Evolutionary conservation across 2,113 vertebrate genomes (phyloP), one percentile per base, ranked within the genome.

Genomic region (Nestor notabilis): DNA sequence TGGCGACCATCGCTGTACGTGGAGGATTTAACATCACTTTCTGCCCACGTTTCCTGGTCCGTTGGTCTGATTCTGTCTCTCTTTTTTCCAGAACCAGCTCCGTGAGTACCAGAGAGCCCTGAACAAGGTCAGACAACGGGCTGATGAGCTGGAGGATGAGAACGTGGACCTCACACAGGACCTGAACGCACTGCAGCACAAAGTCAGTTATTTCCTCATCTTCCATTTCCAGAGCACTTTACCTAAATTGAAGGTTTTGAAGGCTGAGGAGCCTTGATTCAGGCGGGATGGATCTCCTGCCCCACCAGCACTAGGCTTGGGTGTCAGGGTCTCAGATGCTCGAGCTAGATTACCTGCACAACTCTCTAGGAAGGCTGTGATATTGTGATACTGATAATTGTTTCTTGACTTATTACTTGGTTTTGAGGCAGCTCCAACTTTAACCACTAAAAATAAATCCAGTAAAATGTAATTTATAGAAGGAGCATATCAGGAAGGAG

Each of bases 81-180:
- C 50, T 33, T 33, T 16, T 35, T 8, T 25, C 3, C 93, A 98
- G 98, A 97, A 91, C 94, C 97, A 98, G 43, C 97, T 99, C 14
- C 97, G 88, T 84, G 98, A 98, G 91, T 98, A 98, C 69, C 97
- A 93, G 65, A 97, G 91, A 18, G 98, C 97, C 8, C 44, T 98
- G 95, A 97, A 95, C 10, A 95, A 95, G 28, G 93, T 97, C 47
- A 93, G 95, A 27, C 97, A 80, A 74, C 97, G 95, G 47, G 95
- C 98, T 24, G 97, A 98, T 2, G 91, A 98, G 56, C 95, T 99
- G 96, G 99, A 99, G 21, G 95, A 70, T 6, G 99, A 99, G 79
- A 98, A 98, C 5, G 0, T 53, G 1, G 98, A 97, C 60, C 98
- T 99, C 6, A 70, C 94, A 0, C 98, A 98, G 56, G 99, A 99